Evolutionary conservation across 2,888 invertebrate species (phyloP), one percentile per base, ranked within the genome.

Genomic region (Selenia dentaria): DNA sequence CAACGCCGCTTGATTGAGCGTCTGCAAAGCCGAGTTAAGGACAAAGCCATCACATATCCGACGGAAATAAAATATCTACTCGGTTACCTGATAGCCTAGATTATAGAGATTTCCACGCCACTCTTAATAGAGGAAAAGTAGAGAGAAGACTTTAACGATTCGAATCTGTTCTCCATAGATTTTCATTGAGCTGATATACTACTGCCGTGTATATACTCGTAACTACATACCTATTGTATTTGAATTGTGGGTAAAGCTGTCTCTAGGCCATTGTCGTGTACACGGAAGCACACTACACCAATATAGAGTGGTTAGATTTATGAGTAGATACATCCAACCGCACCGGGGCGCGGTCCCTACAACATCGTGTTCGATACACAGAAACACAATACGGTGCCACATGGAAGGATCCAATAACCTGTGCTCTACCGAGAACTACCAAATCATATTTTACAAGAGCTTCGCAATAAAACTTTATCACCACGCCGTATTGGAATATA

Each of bases 261-360:
- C 42, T 31, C 35, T 22, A 29, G 24, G 28, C 20, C 16, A 26
- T 29, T 43, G 42, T 47, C 37, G 31, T 26, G 24, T 38, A 28
- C 14, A 12, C 20, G 20, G 22, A 29, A 1, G 2, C 1, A 24
- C 9, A 24, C 10, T 34, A 31, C 41, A 51, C 52, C 57, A 57
- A 57, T 53, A 54, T 54, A 43, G 47, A 38, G 34, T 43, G 42
- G 50, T 52, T 48, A 56, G 59, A 59, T 59, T 59, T 56, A 54
- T 46, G 56, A 49, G 48, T 49, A 56, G 51, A 52, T 56, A 54
- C 48, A 50, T 51, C 38, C 50, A 37, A 44, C 52, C 51, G 48
- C 50, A 36, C 45, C n/a, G 38, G 8, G 8, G 2, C 22, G 22
- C 8, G 22, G 26, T 24, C 32, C 28, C 45, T 52, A 47, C 54